phyloP scores from a whole-genome alignment of 2,888 invertebrate species.

The Cosmopolites sordidus region DNA sequence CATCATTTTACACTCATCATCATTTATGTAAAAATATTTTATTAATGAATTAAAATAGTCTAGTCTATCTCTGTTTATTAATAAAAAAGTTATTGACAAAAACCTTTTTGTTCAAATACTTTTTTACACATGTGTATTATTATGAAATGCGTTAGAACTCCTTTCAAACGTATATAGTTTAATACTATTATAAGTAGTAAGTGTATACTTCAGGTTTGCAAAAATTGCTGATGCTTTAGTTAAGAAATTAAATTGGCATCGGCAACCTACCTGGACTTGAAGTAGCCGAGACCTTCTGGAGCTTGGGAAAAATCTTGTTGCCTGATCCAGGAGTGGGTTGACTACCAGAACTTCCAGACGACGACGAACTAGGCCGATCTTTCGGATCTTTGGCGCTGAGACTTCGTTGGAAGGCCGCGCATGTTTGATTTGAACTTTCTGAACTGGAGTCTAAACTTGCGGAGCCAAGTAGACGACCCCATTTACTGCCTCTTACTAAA shows the following conservation, averaged over 20 bases:
- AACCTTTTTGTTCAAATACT: too few species aligned
- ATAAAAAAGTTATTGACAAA: too few species aligned
- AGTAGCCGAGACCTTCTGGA: slow-evolving; percentile 60
- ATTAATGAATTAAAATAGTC: too few species aligned
- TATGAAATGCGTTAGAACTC: too few species aligned
- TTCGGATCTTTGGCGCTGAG: slow-evolving; percentile 54
- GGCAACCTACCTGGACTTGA: slow-evolving; percentile 41
- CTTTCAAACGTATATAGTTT: too few species aligned
- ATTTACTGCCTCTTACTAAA: slow-evolving; percentile 61
- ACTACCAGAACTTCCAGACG: slow-evolving; percentile 44
- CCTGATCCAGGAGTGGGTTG: slow-evolving; percentile 46
- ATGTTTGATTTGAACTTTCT: slow-evolving; percentile 53
- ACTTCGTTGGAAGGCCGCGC: slow-evolving; percentile 53
- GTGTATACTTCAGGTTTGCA: too few species aligned
- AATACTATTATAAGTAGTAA: too few species aligned
- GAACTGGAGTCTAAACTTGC: slow-evolving; percentile 72
- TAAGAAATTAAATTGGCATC: neutral
- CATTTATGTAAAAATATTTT: too few species aligned
- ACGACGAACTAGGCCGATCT: slow-evolving; percentile 48
- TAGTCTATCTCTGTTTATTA: too few species aligned
- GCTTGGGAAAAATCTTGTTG: slow-evolving; percentile 66
- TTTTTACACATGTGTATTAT: too few species aligned
- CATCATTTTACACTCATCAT: too few species aligned
- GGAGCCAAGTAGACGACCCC: slow-evolving; percentile 77
- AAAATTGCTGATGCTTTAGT: too few species aligned